These are phyloP conservation scores for Aporophyla nigra DNA, from an alignment of 2,888 invertebrate genomes.

Conservation along the genomic window DNA sequence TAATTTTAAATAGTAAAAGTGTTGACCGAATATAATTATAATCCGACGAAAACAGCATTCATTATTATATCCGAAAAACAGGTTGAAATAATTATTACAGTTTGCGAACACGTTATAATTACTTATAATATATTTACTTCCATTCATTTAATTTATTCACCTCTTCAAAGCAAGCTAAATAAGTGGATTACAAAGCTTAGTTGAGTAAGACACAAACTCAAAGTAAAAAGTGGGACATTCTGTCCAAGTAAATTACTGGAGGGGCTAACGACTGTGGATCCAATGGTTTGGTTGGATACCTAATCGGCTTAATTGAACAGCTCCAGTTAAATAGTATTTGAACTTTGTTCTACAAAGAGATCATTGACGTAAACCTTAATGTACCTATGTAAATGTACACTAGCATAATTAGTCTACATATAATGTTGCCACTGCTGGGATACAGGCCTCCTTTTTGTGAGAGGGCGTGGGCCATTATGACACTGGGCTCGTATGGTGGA, in stretches of 20 bases:
- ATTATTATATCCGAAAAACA: no score
- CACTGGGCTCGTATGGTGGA: no score
- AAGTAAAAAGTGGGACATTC: slow-evolving; percentile 43
- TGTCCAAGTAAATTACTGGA: slow-evolving; percentile 55
- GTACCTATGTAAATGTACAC: background rate
- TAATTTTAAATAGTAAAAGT: no score
- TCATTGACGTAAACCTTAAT: slow-evolving; percentile 21
- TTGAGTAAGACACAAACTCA: slow-evolving; percentile 25
- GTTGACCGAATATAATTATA: no score
- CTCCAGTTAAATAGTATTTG: slow-evolving; percentile 41
- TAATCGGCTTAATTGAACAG: slow-evolving; percentile 58
- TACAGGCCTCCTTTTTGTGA: no score
- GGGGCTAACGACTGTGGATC: slow-evolving; percentile 42
- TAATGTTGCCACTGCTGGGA: no score
- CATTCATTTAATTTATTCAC: background rate
- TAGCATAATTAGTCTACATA: background rate
- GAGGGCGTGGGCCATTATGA: no score
- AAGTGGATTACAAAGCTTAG: slow-evolving; percentile 32
- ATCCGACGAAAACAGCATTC: no score
- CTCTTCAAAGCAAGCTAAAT: slow-evolving; percentile 14
- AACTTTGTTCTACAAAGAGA: slow-evolving; percentile 49
- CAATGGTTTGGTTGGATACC: slow-evolving; percentile 46
- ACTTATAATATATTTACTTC: background rate
- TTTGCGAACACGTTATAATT: no score
- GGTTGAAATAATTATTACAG: no score